phyloP scores from a whole-genome alignment of 2,888 invertebrate genomes.

The Phyto melanocephala region DNA sequence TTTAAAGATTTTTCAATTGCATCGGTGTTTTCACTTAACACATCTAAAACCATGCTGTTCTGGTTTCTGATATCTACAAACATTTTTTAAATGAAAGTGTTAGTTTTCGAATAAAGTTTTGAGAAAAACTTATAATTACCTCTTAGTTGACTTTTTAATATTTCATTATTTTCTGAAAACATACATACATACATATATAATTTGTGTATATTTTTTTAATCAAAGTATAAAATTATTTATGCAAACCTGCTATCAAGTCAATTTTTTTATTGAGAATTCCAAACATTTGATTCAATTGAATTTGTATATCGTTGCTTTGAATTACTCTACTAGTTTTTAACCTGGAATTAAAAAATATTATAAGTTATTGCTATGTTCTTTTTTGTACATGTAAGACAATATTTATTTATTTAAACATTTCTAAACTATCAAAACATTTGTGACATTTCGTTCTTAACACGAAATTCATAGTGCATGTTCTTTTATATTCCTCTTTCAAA shows the following conservation, averaged over 20 bases:
- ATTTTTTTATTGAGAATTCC: neutral
- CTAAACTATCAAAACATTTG: too few relatives aligned
- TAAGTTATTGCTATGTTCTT: neutral
- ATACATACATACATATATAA: too few relatives aligned
- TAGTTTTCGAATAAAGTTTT: neutral
- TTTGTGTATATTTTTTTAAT: too few relatives aligned
- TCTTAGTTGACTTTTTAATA: neutral
- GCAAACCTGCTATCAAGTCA: neutral
- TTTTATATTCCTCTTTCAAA: too few relatives aligned
- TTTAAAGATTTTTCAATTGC: neutral
- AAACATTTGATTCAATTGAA: neutral
- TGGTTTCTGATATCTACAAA: neutral
- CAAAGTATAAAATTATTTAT: too few relatives aligned
- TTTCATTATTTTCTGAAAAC: neutral
- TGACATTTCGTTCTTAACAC: too few relatives aligned
- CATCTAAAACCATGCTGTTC: neutral
- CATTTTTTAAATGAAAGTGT: neutral
- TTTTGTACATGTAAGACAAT: too few relatives aligned
- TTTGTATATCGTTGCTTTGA: neutral
- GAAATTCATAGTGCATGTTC: too few relatives aligned
- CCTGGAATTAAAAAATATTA: neutral
- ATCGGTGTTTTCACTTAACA: conserved; percentile 8
- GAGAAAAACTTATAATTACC: neutral
- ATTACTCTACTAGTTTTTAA: neutral
- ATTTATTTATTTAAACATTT: too few relatives aligned